Evolutionary conservation across 2,113 vertebrate genomes (phyloP).

Genomic region (Sterna hirundo): DNA sequence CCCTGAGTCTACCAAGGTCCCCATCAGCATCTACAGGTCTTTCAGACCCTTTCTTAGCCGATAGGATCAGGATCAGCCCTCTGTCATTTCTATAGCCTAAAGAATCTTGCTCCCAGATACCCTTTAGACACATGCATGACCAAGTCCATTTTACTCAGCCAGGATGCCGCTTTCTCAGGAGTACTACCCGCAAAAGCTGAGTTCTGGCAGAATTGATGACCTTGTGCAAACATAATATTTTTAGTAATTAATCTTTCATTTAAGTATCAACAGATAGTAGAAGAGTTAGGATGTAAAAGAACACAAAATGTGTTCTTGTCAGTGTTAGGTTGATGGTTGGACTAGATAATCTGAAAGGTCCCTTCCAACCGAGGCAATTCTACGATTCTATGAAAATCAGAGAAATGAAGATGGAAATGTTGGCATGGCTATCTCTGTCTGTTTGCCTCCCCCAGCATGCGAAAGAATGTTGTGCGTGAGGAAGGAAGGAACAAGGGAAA

Average conservation of each 20-base stretch:
- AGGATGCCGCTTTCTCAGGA: background rate
- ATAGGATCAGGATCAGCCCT: background rate
- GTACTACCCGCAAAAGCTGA: background rate
- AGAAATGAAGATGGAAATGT: background rate
- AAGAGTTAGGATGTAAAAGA: background rate
- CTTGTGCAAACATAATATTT: background rate
- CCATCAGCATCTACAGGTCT: background rate
- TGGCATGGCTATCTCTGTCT: background rate
- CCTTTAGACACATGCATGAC: background rate
- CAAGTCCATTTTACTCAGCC: background rate
- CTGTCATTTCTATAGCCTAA: background rate
- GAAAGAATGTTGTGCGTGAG: background rate
- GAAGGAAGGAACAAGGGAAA: background rate
- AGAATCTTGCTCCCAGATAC: background rate
- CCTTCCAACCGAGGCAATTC: no score
- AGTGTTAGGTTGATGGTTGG: no score
- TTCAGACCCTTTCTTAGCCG: background rate
- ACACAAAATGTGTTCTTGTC: background rate
- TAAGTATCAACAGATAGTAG: background rate
- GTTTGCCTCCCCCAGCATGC: accelerated
- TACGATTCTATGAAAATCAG: background rate
- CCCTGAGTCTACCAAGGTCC: background rate
- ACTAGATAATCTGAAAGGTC: no score
- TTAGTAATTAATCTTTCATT: background rate
- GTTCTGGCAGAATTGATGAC: background rate